Conservation (phyloP, 2,888 invertebrate genomes). For the Dicyrtomina minuta region DNA sequence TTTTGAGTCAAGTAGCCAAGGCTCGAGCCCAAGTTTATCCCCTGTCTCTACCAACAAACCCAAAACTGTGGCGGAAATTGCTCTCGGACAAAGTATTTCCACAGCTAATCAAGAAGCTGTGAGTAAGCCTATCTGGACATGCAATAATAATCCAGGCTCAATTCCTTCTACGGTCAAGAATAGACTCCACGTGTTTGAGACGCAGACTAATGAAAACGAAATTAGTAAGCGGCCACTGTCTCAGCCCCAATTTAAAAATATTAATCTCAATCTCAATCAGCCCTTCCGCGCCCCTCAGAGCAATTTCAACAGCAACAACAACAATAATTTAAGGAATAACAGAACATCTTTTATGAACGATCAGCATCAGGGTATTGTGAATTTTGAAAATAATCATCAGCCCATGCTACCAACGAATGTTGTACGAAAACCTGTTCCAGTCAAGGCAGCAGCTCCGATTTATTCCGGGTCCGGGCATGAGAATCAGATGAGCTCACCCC, state of each 20-base stretch:
- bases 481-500: slow-evolving; percentile 10
- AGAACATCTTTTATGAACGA: slow-evolving; percentile 4
- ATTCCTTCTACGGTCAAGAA: slow-evolving; percentile 48
- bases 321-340: slow-evolving; percentile 19
- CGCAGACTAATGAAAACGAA: background rate
- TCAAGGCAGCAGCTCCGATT: slow-evolving; percentile 28
- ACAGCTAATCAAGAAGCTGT: slow-evolving; percentile 7
- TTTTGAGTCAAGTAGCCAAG: slow-evolving; percentile 64
- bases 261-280: no score
- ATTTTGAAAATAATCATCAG: slow-evolving; percentile 7
- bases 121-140: slow-evolving; percentile 37
- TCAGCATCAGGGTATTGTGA: slow-evolving; percentile 3
- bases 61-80: slow-evolving; percentile 24
- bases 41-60: slow-evolving; percentile 38
- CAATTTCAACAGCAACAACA: slow-evolving; percentile 10
- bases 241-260: background rate
- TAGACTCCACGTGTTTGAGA: slow-evolving; percentile 52
- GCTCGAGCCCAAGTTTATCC: slow-evolving; percentile 50
- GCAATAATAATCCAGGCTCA: slow-evolving; percentile 2
- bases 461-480: background rate
- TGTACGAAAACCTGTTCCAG: slow-evolving; percentile 36
- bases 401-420: slow-evolving; percentile 16
- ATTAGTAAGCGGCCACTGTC: background rate
- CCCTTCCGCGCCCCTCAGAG: background rate
- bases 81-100: slow-evolving; percentile 23